Base-by-base conservation (phyloP, 2,888 invertebrate species). In the Oscheius sp. region DNA sequence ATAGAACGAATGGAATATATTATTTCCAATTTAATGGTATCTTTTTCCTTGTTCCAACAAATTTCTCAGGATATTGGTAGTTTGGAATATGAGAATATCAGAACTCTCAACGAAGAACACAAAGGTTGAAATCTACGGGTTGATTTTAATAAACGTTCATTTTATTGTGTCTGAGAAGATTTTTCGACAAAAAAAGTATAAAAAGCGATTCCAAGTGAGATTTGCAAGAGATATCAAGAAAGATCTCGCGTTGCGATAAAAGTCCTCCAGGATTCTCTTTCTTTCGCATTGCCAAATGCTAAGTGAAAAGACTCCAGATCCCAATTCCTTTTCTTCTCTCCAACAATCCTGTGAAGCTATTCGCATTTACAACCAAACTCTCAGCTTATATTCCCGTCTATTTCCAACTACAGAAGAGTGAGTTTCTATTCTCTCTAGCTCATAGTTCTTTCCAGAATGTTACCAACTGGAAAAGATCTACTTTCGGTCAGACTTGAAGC, bases 71-170 rank as follows among this genome's bases (percentile, higher is more conserved):
- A 52, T 52, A 52, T 52, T 27, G 52, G 52, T n/a, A 20, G 27
- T 20, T n/a, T 52, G 52, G 52, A 52, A 10, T 27, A 52, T 10
- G 52, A 52, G 27, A 52, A 52, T n/a, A 52, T 52, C 29, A 52
- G 29, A n/a, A 10, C 52, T 3, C 52, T 52, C 29, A 52, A 52
- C 25, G 52, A 52, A 27, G 52, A 52, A 10, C 27, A 52, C 15
- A 23, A 29, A 6, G 20, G n/a, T 15, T 0, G 12, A 6, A 4
- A 42, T 42, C 42, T 42, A 20, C n/a, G n/a, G n/a, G n/a, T n/a
- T n/a, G n/a, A n/a, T n/a, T n/a, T n/a, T n/a, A n/a, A n/a, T n/a
- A n/a, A 17, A 42, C 48, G 5, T 48, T 48, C 46, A 46, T 48
- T 6, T n/a, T n/a, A n/a, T n/a, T n/a, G n/a, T n/a, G n/a, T n/a